Percentiles rank a stretch among this genome's conserved stretches.
Evolutionary conservation across 2,113 vertebrate species (phyloP).

Genomic region (Neoarius graeffei): DNA sequence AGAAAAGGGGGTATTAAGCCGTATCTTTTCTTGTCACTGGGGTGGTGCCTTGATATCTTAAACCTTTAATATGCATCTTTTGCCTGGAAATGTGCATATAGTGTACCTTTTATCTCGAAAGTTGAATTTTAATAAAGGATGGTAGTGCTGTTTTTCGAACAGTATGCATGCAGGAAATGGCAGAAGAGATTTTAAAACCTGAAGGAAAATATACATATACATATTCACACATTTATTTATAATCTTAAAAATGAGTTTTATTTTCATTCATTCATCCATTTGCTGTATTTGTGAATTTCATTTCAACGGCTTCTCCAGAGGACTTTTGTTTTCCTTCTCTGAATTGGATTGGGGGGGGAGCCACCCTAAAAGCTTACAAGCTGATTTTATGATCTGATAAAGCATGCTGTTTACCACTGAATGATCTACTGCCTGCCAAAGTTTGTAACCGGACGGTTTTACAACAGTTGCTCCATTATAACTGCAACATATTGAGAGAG

Average conservation of each 20-base stretch:
- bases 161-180: neutral
- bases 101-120: neutral
- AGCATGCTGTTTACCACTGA: constrained; percentile 74
- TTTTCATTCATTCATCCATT: constrained; percentile 57
- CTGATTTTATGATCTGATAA: constrained; percentile 79
- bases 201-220: neutral
- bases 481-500: constrained; percentile 57
- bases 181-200: constrained; percentile 1
- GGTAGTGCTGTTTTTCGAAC: too few species aligned
- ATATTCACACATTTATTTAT: constrained; percentile 19
- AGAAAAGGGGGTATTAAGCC: neutral
- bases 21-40: neutral
- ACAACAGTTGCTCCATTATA: constrained; percentile 58
- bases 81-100: neutral
- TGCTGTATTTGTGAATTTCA: constrained; percentile 55
- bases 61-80: neutral
- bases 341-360: constrained; percentile 65
- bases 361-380: constrained; percentile 70
- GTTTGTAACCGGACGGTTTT: constrained; percentile 68
- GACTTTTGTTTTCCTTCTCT: constrained; percentile 67
- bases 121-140: neutral
- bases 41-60: too few species aligned
- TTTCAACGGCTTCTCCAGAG: constrained; percentile 58
- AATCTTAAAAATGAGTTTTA: constrained; percentile 54
- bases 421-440: constrained; percentile 75